Evolutionary conservation across 2,797 vertebrate species (phyloP).

Genomic region (Streptopelia turtur): DNA sequence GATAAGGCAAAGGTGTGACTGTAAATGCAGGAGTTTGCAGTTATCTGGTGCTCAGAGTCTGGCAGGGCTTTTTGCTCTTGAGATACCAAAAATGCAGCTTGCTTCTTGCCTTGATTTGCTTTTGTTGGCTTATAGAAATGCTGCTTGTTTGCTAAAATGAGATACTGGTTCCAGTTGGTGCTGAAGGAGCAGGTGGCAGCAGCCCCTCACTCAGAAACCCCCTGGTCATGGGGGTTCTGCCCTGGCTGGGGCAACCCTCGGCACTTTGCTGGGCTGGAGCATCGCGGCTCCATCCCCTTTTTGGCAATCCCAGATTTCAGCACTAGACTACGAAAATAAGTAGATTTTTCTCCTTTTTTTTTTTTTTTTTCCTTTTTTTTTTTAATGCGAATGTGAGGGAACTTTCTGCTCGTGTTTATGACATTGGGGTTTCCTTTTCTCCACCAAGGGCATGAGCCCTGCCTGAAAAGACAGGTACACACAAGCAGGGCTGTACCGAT

Average conservation of each 20-base stretch:
- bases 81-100: background rate
- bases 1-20: background rate
- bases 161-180: background rate
- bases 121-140: background rate
- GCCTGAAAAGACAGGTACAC: background rate
- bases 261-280: background rate
- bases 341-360: background rate
- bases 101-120: background rate
- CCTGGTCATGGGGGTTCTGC: rapidly evolving
- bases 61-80: background rate
- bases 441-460: background rate
- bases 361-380: background rate
- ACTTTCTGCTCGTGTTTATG: background rate
- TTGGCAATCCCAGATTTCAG: background rate
- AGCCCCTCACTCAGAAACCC: rapidly evolving
- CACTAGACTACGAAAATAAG: background rate
- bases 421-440: background rate
- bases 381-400: rapidly evolving
- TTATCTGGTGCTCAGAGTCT: background rate
- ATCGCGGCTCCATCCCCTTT: background rate
- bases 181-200: background rate
- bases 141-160: background rate
- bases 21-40: background rate
- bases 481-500: background rate
- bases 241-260: background rate